Conservation (phyloP, 2,888 invertebrate genomes). For the Pantelozetes paolii region DNA sequence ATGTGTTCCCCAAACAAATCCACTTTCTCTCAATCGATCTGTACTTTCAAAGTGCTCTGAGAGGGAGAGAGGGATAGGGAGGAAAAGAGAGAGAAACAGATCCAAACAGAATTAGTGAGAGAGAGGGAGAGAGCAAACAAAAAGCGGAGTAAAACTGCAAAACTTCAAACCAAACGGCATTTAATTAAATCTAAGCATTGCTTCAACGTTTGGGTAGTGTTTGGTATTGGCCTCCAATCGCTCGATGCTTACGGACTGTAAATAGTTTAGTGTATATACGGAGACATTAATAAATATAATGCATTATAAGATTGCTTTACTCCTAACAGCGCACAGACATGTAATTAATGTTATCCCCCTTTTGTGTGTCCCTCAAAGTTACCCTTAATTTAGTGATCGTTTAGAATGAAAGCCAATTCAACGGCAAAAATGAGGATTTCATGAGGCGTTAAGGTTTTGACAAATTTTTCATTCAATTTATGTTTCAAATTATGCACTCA, state of each 20-base stretch:
- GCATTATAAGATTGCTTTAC: not conserved
- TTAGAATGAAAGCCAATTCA: not conserved
- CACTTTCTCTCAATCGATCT: slow-evolving; percentile 18
- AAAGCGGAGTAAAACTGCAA: slow-evolving; percentile 39
- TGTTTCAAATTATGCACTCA: not conserved
- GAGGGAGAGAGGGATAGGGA: slow-evolving; percentile 18
- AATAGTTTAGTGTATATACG: slow-evolving; percentile 17
- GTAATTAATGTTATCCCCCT: slow-evolving; percentile 20
- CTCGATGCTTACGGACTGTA: not conserved
- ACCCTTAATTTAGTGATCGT: not conserved
- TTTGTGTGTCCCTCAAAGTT: not conserved
- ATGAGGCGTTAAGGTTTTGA: slow-evolving; percentile 17
- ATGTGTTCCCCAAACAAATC: slow-evolving; percentile 16
- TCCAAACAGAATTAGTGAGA: not conserved
- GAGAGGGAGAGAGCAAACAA: slow-evolving; percentile 22
- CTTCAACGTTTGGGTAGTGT: slow-evolving; percentile 42
- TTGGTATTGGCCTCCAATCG: slow-evolving; percentile 36
- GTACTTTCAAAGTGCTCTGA: not conserved
- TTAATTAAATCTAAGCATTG: slow-evolving; percentile 48
- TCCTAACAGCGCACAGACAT: slow-evolving; percentile 1
- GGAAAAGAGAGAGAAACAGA: slow-evolving; percentile 5
- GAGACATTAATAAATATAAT: slow-evolving; percentile 22
- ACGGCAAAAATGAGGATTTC: slow-evolving; percentile 10
- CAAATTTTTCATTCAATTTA: slow-evolving; percentile 22
- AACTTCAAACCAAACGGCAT: slow-evolving; percentile 47